Evolutionary conservation across 1,140 invertebrate species (phyloP).

Genomic region (Zaprionus vittiger): DNA sequence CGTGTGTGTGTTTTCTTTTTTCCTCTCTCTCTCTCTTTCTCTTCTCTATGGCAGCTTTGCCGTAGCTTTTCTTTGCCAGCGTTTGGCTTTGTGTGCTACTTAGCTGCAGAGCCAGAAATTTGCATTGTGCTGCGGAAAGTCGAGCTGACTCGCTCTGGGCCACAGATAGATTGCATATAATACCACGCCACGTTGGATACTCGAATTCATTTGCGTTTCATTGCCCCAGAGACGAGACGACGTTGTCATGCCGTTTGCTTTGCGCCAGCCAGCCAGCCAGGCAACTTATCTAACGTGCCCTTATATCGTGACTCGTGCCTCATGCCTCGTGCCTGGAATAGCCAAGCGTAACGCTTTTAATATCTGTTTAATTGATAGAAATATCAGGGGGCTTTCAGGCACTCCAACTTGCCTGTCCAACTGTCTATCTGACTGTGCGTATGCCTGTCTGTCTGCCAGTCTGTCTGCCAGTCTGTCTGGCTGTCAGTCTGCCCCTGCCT

Average conservation of each 20-base stretch:
- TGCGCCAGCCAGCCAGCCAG: slow-evolving; percentile 10
- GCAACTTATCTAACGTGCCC: slow-evolving; percentile 12
- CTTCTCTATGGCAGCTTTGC: neutral
- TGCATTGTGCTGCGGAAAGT: slow-evolving; percentile 56
- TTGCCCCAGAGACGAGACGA: slow-evolving; percentile 13
- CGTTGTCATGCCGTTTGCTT: slow-evolving; percentile 2
- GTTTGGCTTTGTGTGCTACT: slow-evolving; percentile 56
- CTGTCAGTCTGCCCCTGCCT: too few species aligned
- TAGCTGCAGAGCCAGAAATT: slow-evolving; percentile 62
- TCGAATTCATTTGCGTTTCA: slow-evolving; percentile 63
- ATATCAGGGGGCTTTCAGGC: slow-evolving; percentile 37
- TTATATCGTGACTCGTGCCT: neutral
- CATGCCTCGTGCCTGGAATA: neutral
- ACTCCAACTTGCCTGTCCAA: neutral
- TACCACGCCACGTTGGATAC: slow-evolving; percentile 7
- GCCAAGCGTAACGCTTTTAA: slow-evolving; percentile 36
- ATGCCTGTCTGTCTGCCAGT: slow-evolving; percentile 2
- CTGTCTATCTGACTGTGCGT: slow-evolving; percentile 5
- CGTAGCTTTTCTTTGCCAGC: neutral
- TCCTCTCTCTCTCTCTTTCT: neutral
- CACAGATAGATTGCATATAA: slow-evolving; percentile 49
- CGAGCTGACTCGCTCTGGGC: slow-evolving; percentile 41
- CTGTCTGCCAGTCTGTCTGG: slow-evolving; percentile 20
- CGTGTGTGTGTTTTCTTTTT: slow-evolving; percentile 28
- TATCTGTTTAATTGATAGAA: slow-evolving; percentile 75